Evolutionary conservation across 2,113 vertebrate species (phyloP).

Genomic region (Puntigrus tetrazona): DNA sequence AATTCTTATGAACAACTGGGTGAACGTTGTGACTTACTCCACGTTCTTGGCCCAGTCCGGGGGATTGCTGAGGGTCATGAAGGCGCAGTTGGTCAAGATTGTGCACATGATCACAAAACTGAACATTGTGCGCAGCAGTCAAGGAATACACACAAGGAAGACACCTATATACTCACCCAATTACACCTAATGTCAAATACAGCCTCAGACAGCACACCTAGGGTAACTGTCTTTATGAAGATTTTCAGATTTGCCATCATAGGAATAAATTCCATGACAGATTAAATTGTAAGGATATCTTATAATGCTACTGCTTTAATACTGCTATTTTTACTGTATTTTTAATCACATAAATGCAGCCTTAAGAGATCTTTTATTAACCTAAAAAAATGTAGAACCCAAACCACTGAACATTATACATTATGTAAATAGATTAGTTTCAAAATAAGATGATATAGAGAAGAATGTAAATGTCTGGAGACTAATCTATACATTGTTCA

Average conservation of each 20-base stretch:
- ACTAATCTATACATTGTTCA: neutral
- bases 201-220: neutral
- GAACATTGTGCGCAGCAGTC: conserved; percentile 87
- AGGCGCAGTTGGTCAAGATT: conserved; percentile 98
- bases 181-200: neutral
- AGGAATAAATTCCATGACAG: neutral
- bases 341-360: neutral
- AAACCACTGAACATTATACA: neutral
- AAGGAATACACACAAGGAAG: conserved; percentile 75
- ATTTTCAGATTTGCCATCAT: neutral
- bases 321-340: neutral
- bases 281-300: neutral
- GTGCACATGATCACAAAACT: conserved; percentile 99
- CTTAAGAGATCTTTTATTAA: neutral
- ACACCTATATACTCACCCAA: conserved; percentile 1
- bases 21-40: conserved; percentile 88
- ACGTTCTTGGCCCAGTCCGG: conserved; percentile 99
- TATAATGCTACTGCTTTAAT: neutral
- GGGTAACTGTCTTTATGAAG: neutral
- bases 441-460: neutral
- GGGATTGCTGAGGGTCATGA: conserved; percentile 96
- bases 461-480: neutral
- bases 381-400: neutral
- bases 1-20: neutral
- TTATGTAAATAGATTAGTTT: neutral